These are phyloP conservation scores for Catagonus wagneri DNA, from an alignment of 2,113 vertebrate genomes.

Conservation along the genomic window DNA sequence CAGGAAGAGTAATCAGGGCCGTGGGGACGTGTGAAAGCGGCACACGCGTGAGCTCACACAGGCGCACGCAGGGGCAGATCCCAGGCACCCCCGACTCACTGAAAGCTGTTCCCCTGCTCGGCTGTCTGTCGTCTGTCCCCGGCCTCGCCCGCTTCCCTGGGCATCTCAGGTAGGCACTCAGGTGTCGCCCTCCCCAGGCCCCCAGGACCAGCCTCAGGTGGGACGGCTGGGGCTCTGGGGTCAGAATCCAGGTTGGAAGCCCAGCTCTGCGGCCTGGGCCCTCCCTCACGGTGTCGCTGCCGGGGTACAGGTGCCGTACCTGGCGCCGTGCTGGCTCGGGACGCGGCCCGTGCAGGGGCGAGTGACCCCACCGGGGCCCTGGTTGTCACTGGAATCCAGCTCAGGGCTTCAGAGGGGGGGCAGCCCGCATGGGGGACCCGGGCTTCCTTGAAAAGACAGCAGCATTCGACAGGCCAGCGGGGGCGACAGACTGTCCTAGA, in stretches of 20 bases:
- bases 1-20: not conserved
- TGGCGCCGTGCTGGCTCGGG: not conserved
- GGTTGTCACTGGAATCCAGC: not conserved
- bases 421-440: not conserved
- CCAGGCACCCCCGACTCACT: not conserved
- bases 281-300: too few species aligned
- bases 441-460: not conserved
- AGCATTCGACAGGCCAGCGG: too few species aligned
- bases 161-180: not conserved
- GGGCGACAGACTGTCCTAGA: too few species aligned
- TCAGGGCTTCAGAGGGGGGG: not conserved
- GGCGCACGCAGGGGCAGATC: not conserved
- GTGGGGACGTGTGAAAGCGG: too few species aligned
- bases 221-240: not conserved
- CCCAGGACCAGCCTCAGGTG: not conserved
- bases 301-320: not conserved
- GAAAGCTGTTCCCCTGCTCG: not conserved
- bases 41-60: not conserved
- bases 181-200: not conserved
- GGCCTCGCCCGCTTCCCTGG: too few species aligned
- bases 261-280: not conserved
- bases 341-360: not conserved
- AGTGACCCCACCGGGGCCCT: rapidly evolving
- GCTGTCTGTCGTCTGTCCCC: too few species aligned
- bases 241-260: not conserved